A percentile compares a stretch with the other conserved stretches of the same genome.
Evolutionary conservation across 2,888 invertebrate genomes (phyloP).

Genomic region (Orchesella flavescens): DNA sequence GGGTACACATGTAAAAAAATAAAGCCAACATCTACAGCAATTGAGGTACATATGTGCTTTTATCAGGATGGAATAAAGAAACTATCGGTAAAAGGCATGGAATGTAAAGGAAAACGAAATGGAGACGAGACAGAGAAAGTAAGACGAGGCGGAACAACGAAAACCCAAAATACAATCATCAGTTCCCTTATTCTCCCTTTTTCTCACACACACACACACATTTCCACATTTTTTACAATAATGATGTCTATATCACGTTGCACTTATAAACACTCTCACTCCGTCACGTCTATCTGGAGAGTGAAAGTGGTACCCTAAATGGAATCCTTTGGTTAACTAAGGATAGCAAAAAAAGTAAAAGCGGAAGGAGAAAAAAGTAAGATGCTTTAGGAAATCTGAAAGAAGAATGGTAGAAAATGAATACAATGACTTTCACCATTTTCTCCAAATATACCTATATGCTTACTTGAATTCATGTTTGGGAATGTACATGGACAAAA

Average conservation of each 20-base stretch:
- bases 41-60: too few species aligned
- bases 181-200: constrained; percentile 7
- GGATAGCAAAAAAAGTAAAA: neutral
- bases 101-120: too few species aligned
- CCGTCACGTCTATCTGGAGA: constrained; percentile 11
- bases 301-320: neutral
- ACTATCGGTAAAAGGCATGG: too few species aligned
- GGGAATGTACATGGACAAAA: neutral
- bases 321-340: constrained; percentile 19
- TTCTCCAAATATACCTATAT: neutral
- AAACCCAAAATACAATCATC: constrained; percentile 21
- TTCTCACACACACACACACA: constrained; percentile 20
- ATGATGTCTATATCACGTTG: constrained; percentile 24
- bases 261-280: constrained; percentile 24
- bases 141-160: too few species aligned
- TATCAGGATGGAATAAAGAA: too few species aligned
- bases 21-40: too few species aligned
- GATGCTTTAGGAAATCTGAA: constrained; percentile 13
- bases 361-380: constrained; percentile 26
- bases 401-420: constrained; percentile 14
- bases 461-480: neutral
- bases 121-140: too few species aligned
- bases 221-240: constrained; percentile 20
- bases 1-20: too few species aligned
- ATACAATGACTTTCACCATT: constrained; percentile 37